These are phyloP conservation scores for Zoanthus sociatus DNA, from an alignment of 92 coral and sea anemone genomes.

Conservation along the genomic window DNA sequence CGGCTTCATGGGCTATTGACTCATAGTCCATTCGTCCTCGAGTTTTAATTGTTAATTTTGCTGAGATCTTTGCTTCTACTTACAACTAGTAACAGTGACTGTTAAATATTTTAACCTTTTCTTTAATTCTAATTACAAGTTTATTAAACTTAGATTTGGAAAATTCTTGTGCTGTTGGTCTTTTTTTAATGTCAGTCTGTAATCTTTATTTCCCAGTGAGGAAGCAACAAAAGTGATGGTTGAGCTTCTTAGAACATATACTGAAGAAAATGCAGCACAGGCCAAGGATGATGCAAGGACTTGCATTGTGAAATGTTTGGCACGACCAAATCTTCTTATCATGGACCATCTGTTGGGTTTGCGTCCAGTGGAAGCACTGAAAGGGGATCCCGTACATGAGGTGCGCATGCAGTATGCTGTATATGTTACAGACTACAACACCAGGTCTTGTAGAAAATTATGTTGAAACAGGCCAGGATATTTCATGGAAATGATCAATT, in stretches of 20 bases:
- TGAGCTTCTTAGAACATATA: conserved; percentile 91
- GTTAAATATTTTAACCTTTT: too few relatives aligned
- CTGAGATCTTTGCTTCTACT: too few relatives aligned
- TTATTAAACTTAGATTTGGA: not conserved
- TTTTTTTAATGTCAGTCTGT: too few relatives aligned
- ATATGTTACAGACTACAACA: too few relatives aligned
- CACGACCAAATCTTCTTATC: conserved; percentile 83
- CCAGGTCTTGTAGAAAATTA: too few relatives aligned
- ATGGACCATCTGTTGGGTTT: conserved; percentile 91
- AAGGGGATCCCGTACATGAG: conserved; percentile 90
- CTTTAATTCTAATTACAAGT: too few relatives aligned
- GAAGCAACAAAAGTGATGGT: conserved; percentile 93
- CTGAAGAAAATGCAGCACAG: conserved; percentile 86
- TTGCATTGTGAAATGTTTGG: conserved; percentile 87
- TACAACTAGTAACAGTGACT: too few relatives aligned
- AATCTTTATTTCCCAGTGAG: conserved; percentile 69
- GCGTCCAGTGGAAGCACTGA: conserved; percentile 84
- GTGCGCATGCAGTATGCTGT: conserved; percentile 51
- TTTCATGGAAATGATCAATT: too few relatives aligned
- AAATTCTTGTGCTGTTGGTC: not conserved
- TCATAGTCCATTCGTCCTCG: too few relatives aligned
- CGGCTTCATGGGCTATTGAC: too few relatives aligned
- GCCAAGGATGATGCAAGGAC: conserved; percentile 95
- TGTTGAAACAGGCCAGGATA: too few relatives aligned
- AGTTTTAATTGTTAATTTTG: too few relatives aligned